Evolutionary conservation across 2,888 invertebrate genomes (phyloP).

Genomic region (Bombylius discolor): DNA sequence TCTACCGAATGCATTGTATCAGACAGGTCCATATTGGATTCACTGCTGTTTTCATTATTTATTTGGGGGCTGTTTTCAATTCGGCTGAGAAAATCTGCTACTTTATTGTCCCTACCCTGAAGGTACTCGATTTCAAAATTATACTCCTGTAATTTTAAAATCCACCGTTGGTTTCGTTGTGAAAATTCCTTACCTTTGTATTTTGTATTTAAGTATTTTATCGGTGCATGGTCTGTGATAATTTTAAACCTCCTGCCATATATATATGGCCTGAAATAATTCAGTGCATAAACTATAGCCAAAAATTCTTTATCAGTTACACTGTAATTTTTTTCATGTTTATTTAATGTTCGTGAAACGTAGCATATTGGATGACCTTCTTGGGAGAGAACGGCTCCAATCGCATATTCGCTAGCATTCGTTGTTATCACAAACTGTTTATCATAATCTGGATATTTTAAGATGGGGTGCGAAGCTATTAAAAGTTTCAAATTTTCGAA

Average conservation of each 20-base stretch:
- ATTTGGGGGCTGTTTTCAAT: constrained; percentile 6
- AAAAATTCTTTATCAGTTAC: constrained; percentile 4
- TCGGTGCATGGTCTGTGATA: constrained; percentile 10
- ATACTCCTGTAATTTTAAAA: constrained; percentile 9
- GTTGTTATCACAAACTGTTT: constrained; percentile 11
- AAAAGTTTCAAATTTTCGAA: constrained; percentile 12
- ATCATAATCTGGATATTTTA: constrained; percentile 12
- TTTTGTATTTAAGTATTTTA: constrained; percentile 10
- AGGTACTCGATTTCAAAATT: constrained; percentile 14
- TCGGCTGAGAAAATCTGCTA: constrained; percentile 13
- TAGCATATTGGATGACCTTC: constrained; percentile 4
- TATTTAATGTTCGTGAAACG: constrained; percentile 1
- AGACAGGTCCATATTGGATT: constrained; percentile 9
- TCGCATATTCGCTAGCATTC: constrained; percentile 11
- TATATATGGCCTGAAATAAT: constrained; percentile 10
- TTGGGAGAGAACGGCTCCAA: constrained; percentile 11
- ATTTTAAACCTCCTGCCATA: constrained; percentile 12
- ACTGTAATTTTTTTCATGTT: constrained; percentile 2
- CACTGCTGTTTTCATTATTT: constrained; percentile 3
- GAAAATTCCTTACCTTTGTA: constrained; percentile 12
- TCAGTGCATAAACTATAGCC: constrained; percentile 8
- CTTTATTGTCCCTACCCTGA: constrained; percentile 11
- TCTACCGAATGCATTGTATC: constrained; percentile 10
- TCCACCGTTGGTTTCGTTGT: constrained; percentile 9
- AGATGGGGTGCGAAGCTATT: constrained; percentile 8